phyloP scores from a whole-genome alignment of 2,113 vertebrate genomes.

The Gulo gulo region DNA sequence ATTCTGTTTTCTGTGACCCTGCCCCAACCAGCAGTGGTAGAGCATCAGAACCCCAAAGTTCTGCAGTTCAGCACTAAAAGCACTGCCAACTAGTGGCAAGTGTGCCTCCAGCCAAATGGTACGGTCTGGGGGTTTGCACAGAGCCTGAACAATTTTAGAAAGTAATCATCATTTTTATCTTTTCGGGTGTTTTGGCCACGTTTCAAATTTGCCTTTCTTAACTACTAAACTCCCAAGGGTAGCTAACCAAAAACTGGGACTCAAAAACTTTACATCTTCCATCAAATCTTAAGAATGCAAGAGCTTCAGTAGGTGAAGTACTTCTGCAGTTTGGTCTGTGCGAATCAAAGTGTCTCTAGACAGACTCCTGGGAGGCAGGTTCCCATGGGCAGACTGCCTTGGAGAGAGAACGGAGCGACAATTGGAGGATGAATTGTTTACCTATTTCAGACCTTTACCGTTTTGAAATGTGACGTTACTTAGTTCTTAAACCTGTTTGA shows the following conservation, averaged over 20 bases:
- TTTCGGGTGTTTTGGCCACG: not conserved
- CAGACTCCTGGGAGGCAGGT: not conserved
- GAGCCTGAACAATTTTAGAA: not conserved
- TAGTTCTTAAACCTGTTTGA: not conserved
- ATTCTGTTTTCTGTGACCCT: not conserved
- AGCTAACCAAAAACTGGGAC: not conserved
- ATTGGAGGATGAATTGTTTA: not conserved
- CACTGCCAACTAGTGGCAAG: conserved; percentile 27
- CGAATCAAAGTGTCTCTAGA: not conserved
- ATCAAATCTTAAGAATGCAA: not conserved
- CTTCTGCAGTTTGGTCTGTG: not conserved
- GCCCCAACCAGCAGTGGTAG: not conserved
- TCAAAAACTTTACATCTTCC: not conserved
- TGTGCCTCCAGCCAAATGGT: not conserved
- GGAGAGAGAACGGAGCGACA: not conserved
- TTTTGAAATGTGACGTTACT: not conserved
- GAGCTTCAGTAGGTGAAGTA: not conserved
- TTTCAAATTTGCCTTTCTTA: not conserved
- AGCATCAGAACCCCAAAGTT: not conserved
- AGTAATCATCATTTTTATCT: not conserved
- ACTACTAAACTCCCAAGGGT: not conserved
- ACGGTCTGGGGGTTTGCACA: not conserved
- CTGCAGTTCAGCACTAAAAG: not conserved
- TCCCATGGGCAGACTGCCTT: not conserved
- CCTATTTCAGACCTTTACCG: not conserved